Percentiles rank a stretch among this genome's conserved stretches.
Evolutionary conservation across 2,113 vertebrate genomes (phyloP).

Genomic region (Ascaphus truei): DNA sequence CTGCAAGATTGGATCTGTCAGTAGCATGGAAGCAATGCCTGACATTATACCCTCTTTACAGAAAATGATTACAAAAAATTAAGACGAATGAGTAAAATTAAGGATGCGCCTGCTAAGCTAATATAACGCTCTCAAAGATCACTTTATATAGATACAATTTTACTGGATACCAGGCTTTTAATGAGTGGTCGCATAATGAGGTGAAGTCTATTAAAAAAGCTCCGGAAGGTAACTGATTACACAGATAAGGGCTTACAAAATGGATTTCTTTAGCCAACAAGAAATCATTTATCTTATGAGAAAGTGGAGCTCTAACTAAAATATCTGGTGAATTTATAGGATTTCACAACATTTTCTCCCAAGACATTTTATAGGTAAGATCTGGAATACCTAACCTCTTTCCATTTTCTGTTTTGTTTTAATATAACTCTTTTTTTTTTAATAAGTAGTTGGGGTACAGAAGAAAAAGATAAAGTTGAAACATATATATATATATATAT

Average conservation of each 20-base stretch:
- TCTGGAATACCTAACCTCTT: no score
- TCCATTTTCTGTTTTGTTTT: no score
- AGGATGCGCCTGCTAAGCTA: slow-evolving; percentile 81
- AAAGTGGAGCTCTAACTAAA: no score
- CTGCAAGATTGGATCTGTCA: slow-evolving; percentile 99
- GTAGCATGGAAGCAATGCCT: slow-evolving; percentile 93
- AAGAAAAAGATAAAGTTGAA: no score
- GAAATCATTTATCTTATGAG: slow-evolving; percentile 73
- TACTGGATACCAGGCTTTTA: slow-evolving; percentile 84
- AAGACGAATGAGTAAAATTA: slow-evolving; percentile 97
- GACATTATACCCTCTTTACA: slow-evolving; percentile 98
- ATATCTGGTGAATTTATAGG: no score
- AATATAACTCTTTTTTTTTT: no score
- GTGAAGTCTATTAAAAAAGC: slow-evolving; percentile 76
- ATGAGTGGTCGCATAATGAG: slow-evolving; percentile 84
- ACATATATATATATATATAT: no score
- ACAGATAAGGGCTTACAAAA: slow-evolving; percentile 65
- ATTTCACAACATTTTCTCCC: no score
- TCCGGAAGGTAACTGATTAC: slow-evolving; percentile 63
- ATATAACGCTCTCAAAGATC: slow-evolving; percentile 85
- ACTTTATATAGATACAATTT: slow-evolving; percentile 82
- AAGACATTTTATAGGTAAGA: no score
- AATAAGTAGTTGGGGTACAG: no score
- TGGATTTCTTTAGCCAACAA: slow-evolving; percentile 62
- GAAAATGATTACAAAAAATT: slow-evolving; percentile 95